Evolutionary conservation across 2,888 invertebrate genomes (phyloP).

Genomic region (Aspidiotus rigidus): DNA sequence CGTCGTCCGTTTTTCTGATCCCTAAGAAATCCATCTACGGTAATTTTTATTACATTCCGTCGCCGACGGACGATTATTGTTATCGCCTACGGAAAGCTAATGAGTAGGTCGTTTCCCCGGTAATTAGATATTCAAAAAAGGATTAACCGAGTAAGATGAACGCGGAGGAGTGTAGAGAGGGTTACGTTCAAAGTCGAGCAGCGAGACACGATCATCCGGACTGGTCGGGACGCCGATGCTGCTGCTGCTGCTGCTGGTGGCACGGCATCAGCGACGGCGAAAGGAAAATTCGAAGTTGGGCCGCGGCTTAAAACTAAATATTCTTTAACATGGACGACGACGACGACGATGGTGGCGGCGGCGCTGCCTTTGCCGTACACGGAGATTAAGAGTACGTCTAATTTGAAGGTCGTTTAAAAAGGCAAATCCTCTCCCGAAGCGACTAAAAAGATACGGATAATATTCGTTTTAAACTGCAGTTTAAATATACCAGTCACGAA

Average conservation of each 20-base stretch:
- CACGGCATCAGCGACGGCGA: conserved; percentile 13
- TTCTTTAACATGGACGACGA: conserved; percentile 14
- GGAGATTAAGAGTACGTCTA: conserved; percentile 28
- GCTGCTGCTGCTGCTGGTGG: conserved; percentile 1
- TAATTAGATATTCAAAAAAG: conserved; percentile 31
- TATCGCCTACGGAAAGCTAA: conserved; percentile 28
- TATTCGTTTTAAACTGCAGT: conserved; percentile 31
- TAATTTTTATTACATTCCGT: conserved; percentile 22
- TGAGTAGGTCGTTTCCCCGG: conserved; percentile 27
- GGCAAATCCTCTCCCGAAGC: conserved; percentile 27
- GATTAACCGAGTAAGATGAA: conserved; percentile 24
- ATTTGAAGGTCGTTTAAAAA: conserved; percentile 31
- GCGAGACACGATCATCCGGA: background rate
- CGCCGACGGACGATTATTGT: conserved; percentile 26
- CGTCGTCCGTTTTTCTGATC: conserved; percentile 2
- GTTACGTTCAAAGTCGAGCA: background rate
- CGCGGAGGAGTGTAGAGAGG: background rate
- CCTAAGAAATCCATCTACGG: conserved; percentile 27
- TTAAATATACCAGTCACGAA: conserved; percentile 28
- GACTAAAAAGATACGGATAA: conserved; percentile 28
- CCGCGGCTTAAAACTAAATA: conserved; percentile 31
- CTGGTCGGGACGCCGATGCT: conserved; percentile 1
- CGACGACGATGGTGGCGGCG: conserved; percentile 11
- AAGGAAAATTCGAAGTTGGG: conserved; percentile 31
- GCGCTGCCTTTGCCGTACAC: background rate